Base-by-base conservation (phyloP, 2,888 invertebrate genomes). In the Dione vanillae region DNA sequence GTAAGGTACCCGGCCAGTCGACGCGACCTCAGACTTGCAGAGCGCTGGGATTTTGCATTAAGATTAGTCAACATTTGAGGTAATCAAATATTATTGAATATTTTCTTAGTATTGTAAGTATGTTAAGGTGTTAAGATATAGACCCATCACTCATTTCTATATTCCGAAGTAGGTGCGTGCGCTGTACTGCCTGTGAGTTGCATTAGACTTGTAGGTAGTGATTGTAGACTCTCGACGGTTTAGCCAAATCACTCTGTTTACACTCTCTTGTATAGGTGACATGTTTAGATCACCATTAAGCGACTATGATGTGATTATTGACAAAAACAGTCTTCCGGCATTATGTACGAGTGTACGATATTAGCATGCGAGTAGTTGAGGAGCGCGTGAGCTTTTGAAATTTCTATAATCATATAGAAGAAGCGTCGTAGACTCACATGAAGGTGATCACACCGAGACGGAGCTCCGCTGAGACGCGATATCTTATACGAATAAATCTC, bases 1-100 rank as follows among this genome's bases (percentile, higher is more conserved):
- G 43, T 58, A 70, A 70, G 41, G 65, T 52, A 52, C 51, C 62
- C 64, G 61, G 69, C 41, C 70, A 64, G 65, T 67, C 71, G 72
- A 65, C 62, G 62, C 67, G 75, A 74, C 71, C 67, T 67, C 73
- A 65, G 64, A n/a, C n/a, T n/a, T n/a, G n/a, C n/a, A 27, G 41
- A 45, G 62, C 70, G 45, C 70, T 51, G 65, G 61, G 68, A 68
- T 70, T 66, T 68, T 65, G 52, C 52, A 45, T 49, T 43, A 43
- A 58, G 43, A 61, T n/a, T 45, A 27, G n/a, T 6, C n/a, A 27
- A 27, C 5, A 5, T 27, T 27, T 27, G 27, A 27, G 5, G n/a
- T n/a, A n/a, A n/a, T n/a, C 27, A 27, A 59, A 59, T n/a, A 61
- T 45, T 35, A 43, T 12, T 52, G 43, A 52, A 45, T 27, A 59